These are phyloP conservation scores for Polypterus bichir DNA, from an alignment of 2,113 vertebrate genomes.

Conservation along the genomic window DNA sequence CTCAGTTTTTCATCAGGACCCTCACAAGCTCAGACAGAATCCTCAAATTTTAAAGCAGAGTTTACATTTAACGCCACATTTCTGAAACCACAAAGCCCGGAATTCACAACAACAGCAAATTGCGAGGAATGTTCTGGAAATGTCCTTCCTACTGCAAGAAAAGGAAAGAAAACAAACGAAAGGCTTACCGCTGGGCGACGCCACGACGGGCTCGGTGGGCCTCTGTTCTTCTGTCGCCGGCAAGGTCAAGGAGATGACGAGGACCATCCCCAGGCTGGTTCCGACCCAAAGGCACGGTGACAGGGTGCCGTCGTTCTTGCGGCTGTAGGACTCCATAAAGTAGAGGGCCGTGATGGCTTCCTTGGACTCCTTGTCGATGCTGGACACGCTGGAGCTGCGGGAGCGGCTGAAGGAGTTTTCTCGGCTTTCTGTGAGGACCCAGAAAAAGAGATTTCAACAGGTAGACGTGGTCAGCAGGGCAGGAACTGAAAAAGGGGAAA, in stretches of 20 bases:
- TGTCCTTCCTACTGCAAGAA: neutral
- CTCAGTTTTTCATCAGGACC: no score
- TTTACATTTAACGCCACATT: no score
- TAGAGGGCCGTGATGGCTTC: conserved; percentile 83
- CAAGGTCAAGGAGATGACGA: conserved; percentile 76
- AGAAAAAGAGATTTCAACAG: conserved; percentile 9
- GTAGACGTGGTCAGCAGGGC: no score
- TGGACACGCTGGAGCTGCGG: conserved; percentile 92
- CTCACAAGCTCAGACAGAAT: no score
- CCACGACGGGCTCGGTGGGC: conserved; percentile 67
- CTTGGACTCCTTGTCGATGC: conserved; percentile 90
- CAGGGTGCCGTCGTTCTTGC: conserved; percentile 63
- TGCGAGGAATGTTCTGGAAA: no score
- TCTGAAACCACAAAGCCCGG: no score
- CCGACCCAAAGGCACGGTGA: conserved; percentile 90
- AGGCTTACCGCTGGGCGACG: conserved; percentile 74
- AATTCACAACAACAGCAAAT: no score
- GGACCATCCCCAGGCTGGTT: conserved; percentile 81
- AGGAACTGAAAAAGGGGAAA: no score
- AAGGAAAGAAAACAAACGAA: conserved; percentile 12
- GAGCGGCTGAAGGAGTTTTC: conserved; percentile 94
- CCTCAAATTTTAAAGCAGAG: no score
- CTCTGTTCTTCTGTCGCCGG: conserved; percentile 73
- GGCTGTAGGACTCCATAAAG: conserved; percentile 80
- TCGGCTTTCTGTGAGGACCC: conserved; percentile 60